Percentiles rank a stretch among this genome's conserved stretches.
Evolutionary conservation across 2,888 invertebrate species (phyloP).

Genomic region (Ptycholaimellus sp.): DNA sequence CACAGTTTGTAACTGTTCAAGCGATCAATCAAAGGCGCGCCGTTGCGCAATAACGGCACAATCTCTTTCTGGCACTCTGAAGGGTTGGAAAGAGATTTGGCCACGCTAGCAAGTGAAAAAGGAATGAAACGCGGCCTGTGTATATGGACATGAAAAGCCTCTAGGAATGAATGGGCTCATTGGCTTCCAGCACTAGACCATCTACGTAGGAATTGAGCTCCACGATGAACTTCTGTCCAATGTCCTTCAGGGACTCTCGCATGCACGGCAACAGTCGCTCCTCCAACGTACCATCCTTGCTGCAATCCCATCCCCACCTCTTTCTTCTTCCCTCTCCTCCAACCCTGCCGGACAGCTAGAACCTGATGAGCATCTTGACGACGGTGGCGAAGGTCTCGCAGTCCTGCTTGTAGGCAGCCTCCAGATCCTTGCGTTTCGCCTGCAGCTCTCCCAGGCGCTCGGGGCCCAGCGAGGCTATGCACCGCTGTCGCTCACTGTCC

Average conservation of each 20-base stretch:
- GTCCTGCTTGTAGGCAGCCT: conserved; percentile 15
- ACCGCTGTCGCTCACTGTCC: background rate
- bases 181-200: background rate
- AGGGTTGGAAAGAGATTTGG: too few relatives aligned
- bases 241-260: conserved; percentile 16
- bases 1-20: too few relatives aligned
- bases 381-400: conserved; percentile 18
- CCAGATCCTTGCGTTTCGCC: conserved; percentile 3
- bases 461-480: background rate
- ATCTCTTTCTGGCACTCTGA: too few relatives aligned
- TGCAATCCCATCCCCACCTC: conserved; percentile 6
- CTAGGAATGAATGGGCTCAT: background rate
- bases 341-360: too few relatives aligned
- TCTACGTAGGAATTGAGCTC: conserved; percentile 9
- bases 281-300: conserved; percentile 15
- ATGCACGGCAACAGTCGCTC: conserved; percentile 12
- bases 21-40: too few relatives aligned
- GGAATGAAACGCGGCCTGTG: too few relatives aligned
- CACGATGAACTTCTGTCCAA: conserved; percentile 16
- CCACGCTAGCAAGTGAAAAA: too few relatives aligned
- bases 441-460: conserved; percentile 2
- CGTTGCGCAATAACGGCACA: too few relatives aligned
- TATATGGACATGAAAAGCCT: background rate
- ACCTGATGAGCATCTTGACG: conserved; percentile 17
- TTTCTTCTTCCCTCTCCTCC: too few relatives aligned